Evolutionary conservation across 2,888 invertebrate genomes (phyloP), one percentile per base, ranked within the genome.

Genomic region (Xanthostigma xanthostigma): DNA sequence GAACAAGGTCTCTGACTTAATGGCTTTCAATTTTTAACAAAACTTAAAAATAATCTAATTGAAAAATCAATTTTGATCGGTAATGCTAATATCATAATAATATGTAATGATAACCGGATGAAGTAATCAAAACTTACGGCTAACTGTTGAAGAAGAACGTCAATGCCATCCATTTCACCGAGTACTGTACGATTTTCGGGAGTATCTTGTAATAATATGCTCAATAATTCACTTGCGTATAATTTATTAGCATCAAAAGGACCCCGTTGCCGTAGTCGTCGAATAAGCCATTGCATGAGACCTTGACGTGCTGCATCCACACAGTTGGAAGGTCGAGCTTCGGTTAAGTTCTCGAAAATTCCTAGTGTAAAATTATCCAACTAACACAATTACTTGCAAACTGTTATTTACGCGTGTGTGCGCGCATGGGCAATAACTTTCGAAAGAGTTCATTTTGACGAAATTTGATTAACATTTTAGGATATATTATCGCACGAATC

Each of bases 101-200:
- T 50, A 44, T 2, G 41, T 17, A 39, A 36, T 40, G 33, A 44
- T 40, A 46, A 49, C 17, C 8, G 10, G 37, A 10, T 12, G 12
- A n/a, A 46, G 39, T 14, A 46, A 40, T 40, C 14, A 14, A 34
- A 4, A 66, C 68, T 69, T 68, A 88, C 84, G 57, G 95, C 94
- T 53, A 96, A 71, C 63, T 95, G 97, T 67, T 96, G 95, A 9
- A 98, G 71, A 42, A 98, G 69, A 36, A 93, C 86, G 72, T 99
- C 98, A 59, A 97, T 95, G 3, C 95, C 95, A 62, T 97, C 96
- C 41, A 92, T 65, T 59, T 91, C 89, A n/a, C 96, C 95, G 17
- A 95, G 70, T 27, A 85, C 64, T 46, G 81, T 70, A 55, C 87
- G 77, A 64, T 91, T 92, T 46, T 83, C 84, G 50, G 84, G 84